Percentiles rank a stretch among this genome's conserved stretches.
phyloP scores from a whole-genome alignment of 2,888 invertebrate species.

The Asteroscopus sphinx region DNA sequence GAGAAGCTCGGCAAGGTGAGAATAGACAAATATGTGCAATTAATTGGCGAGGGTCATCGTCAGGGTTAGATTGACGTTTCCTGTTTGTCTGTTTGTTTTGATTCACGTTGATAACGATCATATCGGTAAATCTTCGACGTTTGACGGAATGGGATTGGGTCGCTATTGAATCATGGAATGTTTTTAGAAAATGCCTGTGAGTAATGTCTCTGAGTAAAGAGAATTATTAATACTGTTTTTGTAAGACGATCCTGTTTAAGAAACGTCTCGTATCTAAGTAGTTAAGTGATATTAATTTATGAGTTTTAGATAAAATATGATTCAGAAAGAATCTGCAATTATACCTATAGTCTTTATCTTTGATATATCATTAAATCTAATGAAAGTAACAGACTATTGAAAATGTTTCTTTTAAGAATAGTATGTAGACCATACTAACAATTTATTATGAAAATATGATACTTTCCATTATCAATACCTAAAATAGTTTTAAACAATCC shows the following conservation, averaged over 20 bases:
- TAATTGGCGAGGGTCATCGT: conserved; percentile 54
- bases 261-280: conserved; percentile 12
- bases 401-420: no score
- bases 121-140: conserved; percentile 49
- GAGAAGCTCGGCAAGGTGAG: conserved; percentile 93
- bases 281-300: conserved; percentile 24
- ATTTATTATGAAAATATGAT: no score
- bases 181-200: conserved; percentile 38
- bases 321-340: conserved; percentile 26
- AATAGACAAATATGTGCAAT: conserved; percentile 6
- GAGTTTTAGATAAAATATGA: conserved; percentile 42
- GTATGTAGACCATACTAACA: no score
- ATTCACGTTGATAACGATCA: conserved; percentile 52
- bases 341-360: conserved; percentile 18
- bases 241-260: conserved; percentile 1
- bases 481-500: no score
- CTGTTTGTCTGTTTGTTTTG: conserved; percentile 61
- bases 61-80: conserved; percentile 64
- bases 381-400: no score
- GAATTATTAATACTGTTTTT: conserved; percentile 13
- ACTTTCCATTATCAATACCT: no score
- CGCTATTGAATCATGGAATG: conserved; percentile 37
- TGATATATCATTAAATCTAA: conserved; percentile 30
- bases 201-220: conserved; percentile 7
- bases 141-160: conserved; percentile 50